These are phyloP conservation scores for Plotosus lineatus DNA, from an alignment of 2,113 vertebrate species.

Conservation along the genomic window DNA sequence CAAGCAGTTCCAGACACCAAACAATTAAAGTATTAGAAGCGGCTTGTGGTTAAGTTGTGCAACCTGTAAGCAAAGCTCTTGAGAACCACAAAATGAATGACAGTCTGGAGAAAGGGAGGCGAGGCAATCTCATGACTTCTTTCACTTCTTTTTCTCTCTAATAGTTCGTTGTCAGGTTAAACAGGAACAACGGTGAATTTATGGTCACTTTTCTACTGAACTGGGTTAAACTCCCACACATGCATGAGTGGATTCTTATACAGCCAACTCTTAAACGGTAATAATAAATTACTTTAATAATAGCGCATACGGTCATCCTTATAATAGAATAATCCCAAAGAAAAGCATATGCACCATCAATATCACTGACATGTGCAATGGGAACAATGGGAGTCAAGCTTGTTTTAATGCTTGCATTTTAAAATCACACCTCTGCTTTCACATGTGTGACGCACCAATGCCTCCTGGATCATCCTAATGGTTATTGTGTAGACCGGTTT, in stretches of 20 bases:
- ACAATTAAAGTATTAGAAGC: background rate
- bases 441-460: background rate
- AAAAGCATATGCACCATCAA: background rate
- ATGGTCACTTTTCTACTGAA: constrained; percentile 24
- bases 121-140: background rate
- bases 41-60: background rate
- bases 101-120: background rate
- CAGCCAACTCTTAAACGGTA: background rate
- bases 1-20: background rate
- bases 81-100: constrained; percentile 2
- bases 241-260: constrained; percentile 21
- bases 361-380: background rate
- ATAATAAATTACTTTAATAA: constrained; percentile 5
- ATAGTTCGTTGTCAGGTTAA: background rate
- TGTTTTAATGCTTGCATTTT: constrained; percentile 12
- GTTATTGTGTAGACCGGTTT: background rate
- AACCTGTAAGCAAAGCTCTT: constrained; percentile 17
- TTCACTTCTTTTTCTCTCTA: constrained; percentile 10
- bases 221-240: background rate
- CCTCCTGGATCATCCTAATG: background rate
- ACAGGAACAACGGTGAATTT: constrained; percentile 9
- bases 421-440: constrained; percentile 1
- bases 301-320: background rate
- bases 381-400: background rate
- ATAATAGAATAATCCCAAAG: background rate